These are phyloP conservation scores for Candoia aspera DNA, from an alignment of 2,113 vertebrate genomes.

Conservation along the genomic window DNA sequence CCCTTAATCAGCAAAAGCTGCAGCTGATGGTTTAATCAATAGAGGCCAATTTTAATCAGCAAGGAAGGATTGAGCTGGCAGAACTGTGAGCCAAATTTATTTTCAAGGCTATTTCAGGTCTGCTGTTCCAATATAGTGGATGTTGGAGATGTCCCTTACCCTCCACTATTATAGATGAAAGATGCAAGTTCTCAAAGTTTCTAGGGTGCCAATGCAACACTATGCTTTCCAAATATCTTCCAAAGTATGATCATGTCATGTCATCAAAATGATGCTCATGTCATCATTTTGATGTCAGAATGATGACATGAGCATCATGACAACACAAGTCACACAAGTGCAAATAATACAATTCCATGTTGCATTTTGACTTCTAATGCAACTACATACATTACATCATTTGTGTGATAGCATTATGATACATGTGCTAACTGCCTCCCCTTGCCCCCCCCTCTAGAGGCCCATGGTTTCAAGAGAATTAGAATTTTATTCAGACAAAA, in stretches of 20 bases:
- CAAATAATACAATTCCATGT: neutral
- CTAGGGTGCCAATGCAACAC: neutral
- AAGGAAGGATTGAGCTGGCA: neutral
- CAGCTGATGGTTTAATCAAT: neutral
- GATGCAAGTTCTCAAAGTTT: neutral
- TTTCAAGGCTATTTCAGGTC: neutral
- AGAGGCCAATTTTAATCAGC: constrained; percentile 6
- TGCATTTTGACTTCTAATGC: neutral
- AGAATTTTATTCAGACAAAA: neutral
- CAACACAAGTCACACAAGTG: neutral
- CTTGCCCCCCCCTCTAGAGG: neutral
- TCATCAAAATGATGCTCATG: too few species aligned
- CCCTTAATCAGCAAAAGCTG: neutral
- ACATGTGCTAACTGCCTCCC: neutral
- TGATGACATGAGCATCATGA: neutral
- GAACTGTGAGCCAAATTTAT: neutral
- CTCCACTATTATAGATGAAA: neutral
- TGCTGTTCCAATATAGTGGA: neutral
- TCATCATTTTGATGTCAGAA: neutral
- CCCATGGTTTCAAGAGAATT: neutral
- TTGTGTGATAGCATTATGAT: neutral
- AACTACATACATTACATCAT: neutral
- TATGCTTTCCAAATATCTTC: neutral
- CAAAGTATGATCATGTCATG: too few species aligned
- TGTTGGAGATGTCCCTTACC: neutral